Evolutionary conservation across 2,888 invertebrate genomes (phyloP), one percentile per base, ranked within the genome.

Genomic region (Drepanosiphum platanoidis): DNA sequence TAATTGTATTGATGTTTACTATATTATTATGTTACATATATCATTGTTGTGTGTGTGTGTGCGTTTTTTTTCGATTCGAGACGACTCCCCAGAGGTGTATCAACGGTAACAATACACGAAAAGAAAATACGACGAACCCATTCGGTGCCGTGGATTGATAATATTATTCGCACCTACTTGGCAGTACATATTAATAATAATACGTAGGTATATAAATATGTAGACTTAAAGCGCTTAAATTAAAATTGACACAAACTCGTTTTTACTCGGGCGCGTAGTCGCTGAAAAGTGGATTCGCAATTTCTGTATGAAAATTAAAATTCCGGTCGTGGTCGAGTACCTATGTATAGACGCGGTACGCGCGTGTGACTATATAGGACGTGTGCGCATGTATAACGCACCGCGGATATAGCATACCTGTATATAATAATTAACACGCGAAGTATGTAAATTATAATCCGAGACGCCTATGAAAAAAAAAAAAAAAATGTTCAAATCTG

Each of bases 21-120:
- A n/a, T n/a, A n/a, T 15, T 71, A 71, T 71, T 71, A 71, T 71
- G 39, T 71, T 71, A 39, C n/a, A n/a, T 71, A 34, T 36, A 27
- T 39, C 15, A 22, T n/a, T 52, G 22, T 22, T 52, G 3, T 52
- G 71, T n/a, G n/a, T n/a, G n/a, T n/a, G n/a, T n/a, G n/a, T n/a
- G n/a, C n/a, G n/a, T n/a, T n/a, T n/a, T n/a, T n/a, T n/a, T n/a
- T n/a, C n/a, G n/a, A n/a, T n/a, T 39, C 36, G 15, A 39, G 71
- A 71, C 39, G 39, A n/a, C 39, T 71, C n/a, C 36, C 39, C 27
- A 27, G 71, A 71, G 36, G 39, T 27, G 70, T 39, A 34, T n/a
- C 27, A 39, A 71, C 39, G n/a, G 39, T 39, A 39, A 71, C 27
- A 71, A 71, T 39, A 15, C 15, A 71, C 27, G 15, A 39, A 39